A percentile compares a stretch with the other conserved stretches of the same genome.
These are phyloP conservation scores for Homarus gammarus DNA, from an alignment of 2,888 invertebrate genomes.

Conservation along the genomic window DNA sequence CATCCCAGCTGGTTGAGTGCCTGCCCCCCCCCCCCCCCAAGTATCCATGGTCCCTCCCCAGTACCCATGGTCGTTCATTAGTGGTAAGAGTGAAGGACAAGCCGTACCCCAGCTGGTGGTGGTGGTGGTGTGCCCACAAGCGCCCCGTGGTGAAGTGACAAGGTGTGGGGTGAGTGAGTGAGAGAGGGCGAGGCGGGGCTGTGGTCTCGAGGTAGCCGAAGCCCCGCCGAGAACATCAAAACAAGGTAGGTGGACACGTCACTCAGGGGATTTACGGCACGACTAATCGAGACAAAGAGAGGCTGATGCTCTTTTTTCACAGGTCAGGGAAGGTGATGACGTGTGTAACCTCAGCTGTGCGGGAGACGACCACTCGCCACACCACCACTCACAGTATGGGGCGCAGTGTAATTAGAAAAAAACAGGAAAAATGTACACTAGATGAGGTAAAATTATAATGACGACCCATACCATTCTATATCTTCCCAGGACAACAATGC, in stretches of 20 bases:
- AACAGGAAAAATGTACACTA: too few relatives aligned
- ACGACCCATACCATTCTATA: too few relatives aligned
- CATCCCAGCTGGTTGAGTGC: too few relatives aligned
- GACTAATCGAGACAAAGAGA: slow-evolving; percentile 37
- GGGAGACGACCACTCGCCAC: too few relatives aligned
- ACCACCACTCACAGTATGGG: too few relatives aligned
- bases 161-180: slow-evolving; percentile 17
- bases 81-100: too few relatives aligned
- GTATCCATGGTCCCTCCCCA: too few relatives aligned
- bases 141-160: slow-evolving; percentile 35
- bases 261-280: slow-evolving; percentile 38
- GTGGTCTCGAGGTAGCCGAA: slow-evolving; percentile 45
- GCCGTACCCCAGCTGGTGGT: background rate
- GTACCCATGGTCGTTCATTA: too few relatives aligned
- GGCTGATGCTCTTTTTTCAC: background rate
- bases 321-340: background rate
- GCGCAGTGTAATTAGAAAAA: too few relatives aligned
- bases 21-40: too few relatives aligned
- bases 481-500: too few relatives aligned
- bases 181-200: slow-evolving; percentile 38
- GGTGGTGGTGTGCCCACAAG: background rate
- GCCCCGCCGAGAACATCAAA: slow-evolving; percentile 46
- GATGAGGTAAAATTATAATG: too few relatives aligned
- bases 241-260: slow-evolving; percentile 47
- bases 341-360: slow-evolving; percentile 7